These are phyloP conservation scores for Pelecanus crispus DNA, from an alignment of 2,113 vertebrate genomes.

Conservation along the genomic window DNA sequence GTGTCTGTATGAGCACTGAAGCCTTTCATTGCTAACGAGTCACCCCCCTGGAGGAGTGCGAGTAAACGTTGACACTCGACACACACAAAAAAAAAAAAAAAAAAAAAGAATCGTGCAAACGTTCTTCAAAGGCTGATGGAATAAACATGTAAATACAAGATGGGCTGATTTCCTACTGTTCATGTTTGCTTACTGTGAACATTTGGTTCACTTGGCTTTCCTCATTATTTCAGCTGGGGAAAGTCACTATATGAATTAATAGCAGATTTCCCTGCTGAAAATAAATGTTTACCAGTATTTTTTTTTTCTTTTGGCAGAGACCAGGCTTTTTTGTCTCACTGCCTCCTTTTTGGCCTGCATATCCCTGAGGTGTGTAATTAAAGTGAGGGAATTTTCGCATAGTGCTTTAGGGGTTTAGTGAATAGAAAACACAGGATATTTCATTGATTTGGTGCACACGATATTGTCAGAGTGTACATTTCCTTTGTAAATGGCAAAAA, in stretches of 20 bases:
- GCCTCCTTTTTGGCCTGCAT: conserved; percentile 67
- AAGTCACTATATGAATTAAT: conserved; percentile 80
- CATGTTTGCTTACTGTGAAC: conserved; percentile 73
- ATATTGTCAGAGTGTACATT: conserved; percentile 67
- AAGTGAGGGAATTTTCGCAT: conserved; percentile 76
- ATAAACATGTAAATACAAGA: conserved; percentile 69
- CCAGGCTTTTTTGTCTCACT: conserved; percentile 72
- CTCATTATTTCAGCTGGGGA: conserved; percentile 77
- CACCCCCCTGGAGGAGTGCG: background rate
- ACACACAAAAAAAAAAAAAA: background rate
- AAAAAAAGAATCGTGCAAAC: background rate
- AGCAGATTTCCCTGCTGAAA: conserved; percentile 79
- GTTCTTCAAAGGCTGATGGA: conserved; percentile 59
- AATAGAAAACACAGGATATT: conserved; percentile 75
- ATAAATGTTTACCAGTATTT: conserved; percentile 77
- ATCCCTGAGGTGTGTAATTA: conserved; percentile 81
- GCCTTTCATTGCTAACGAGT: background rate
- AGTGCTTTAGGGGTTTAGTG: conserved; percentile 74
- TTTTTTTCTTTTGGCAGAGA: conserved; percentile 71
- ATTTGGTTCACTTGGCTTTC: conserved; percentile 74
- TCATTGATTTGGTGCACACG: conserved; percentile 66
- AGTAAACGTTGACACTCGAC: background rate
- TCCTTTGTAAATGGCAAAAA: conserved; percentile 71
- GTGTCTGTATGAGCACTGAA: fast-evolving
- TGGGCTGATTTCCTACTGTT: conserved; percentile 65